A percentile compares a stretch with the other conserved stretches of the same genome.
These are phyloP conservation scores for Galaxias olidus DNA, from an alignment of 2,797 vertebrate species.

Conservation along the genomic window DNA sequence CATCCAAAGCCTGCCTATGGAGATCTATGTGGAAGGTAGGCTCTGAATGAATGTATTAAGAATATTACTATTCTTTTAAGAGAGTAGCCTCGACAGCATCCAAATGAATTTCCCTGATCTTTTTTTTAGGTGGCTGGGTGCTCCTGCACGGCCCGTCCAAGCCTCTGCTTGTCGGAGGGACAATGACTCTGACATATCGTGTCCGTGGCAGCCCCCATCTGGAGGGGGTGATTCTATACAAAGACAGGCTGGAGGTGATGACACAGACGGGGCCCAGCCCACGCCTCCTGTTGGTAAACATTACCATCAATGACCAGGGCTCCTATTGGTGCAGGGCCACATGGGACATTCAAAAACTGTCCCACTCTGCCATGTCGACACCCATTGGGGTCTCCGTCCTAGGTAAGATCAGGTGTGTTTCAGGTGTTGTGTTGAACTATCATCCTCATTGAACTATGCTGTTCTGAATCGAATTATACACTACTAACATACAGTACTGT, in stretches of 20 bases:
- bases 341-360: constrained; percentile 31
- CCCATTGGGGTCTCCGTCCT: constrained; percentile 8
- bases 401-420: constrained; percentile 24
- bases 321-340: constrained; percentile 68
- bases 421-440: neutral
- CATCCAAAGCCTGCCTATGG: constrained; percentile 50
- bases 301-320: constrained; percentile 53
- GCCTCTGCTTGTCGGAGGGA: constrained; percentile 45
- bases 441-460: neutral
- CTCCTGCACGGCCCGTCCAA: constrained; percentile 47
- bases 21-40: constrained; percentile 66
- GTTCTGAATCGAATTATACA: no score
- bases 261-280: constrained; percentile 5
- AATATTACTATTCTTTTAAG: no score
- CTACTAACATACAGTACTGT: no score
- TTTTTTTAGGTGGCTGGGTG: constrained; percentile 62
- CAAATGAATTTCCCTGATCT: neutral
- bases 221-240: constrained; percentile 62
- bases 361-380: constrained; percentile 48
- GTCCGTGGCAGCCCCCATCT: constrained; percentile 35
- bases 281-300: constrained; percentile 37
- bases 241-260: constrained; percentile 49
- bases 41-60: no score
- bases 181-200: constrained; percentile 48
- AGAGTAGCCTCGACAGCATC: no score